Percentiles rank a stretch among this genome's conserved stretches.
phyloP scores from a whole-genome alignment of 1,140 invertebrate species.

The Penaeus indicus region DNA sequence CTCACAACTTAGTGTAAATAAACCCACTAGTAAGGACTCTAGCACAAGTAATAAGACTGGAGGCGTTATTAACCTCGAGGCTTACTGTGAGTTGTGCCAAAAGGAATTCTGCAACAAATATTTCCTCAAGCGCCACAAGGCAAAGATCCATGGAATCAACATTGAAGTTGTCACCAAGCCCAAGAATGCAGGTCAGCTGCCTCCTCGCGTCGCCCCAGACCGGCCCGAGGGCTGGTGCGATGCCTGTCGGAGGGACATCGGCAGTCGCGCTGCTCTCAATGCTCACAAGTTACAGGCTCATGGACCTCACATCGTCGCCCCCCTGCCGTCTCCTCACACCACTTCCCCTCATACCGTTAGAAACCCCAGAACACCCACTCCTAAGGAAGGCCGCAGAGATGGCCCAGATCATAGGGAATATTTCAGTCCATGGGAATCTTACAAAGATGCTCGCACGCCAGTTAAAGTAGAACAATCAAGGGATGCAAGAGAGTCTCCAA shows the following conservation, averaged over 20 bases:
- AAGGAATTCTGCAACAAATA: constrained; percentile 83
- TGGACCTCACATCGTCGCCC: constrained; percentile 63
- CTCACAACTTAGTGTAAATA: constrained; percentile 39
- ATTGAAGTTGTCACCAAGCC: constrained; percentile 64
- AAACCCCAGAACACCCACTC: constrained; percentile 51
- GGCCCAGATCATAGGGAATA: constrained; percentile 53
- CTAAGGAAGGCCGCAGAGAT: constrained; percentile 47
- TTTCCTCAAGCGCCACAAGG: constrained; percentile 78
- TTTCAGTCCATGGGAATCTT: constrained; percentile 64
- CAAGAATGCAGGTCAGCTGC: constrained; percentile 46
- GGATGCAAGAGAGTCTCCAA: constrained; percentile 17
- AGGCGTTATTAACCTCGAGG: constrained; percentile 68
- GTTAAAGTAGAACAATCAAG: constrained; percentile 26
- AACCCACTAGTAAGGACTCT: not conserved
- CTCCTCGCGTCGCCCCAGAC: constrained; percentile 59
- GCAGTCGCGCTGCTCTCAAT: constrained; percentile 61
- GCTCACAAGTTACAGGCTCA: constrained; percentile 66
- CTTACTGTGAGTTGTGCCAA: constrained; percentile 76
- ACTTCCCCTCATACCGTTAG: constrained; percentile 36
- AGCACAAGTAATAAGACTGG: constrained; percentile 26
- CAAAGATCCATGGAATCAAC: constrained; percentile 74
- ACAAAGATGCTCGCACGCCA: constrained; percentile 42
- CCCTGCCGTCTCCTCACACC: constrained; percentile 56
- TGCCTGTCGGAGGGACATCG: constrained; percentile 65
- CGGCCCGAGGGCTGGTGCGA: constrained; percentile 64